Percentiles rank a stretch among this genome's conserved stretches.
These are phyloP conservation scores for Onychorhynchus coronatus DNA, from an alignment of 2,113 vertebrate species.

Conservation along the genomic window DNA sequence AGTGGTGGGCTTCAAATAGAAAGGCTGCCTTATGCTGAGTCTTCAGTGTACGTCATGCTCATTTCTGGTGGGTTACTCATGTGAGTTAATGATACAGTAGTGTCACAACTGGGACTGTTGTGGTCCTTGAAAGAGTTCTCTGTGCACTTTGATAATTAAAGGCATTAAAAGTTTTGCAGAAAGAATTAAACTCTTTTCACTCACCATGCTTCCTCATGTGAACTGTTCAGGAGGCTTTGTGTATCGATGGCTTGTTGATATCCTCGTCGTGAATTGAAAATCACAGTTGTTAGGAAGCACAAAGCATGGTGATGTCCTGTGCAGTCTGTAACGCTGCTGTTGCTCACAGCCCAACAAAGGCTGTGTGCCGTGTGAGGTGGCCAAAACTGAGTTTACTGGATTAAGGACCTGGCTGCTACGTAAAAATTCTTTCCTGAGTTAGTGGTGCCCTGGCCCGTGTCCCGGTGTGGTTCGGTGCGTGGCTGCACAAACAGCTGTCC, in stretches of 20 bases:
- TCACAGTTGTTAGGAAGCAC: accelerated
- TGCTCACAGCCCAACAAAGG: background rate
- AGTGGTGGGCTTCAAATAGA: background rate
- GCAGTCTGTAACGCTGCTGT: background rate
- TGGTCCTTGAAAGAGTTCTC: background rate
- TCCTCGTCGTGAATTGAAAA: background rate
- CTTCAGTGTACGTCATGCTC: background rate
- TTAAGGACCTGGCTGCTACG: background rate
- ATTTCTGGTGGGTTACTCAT: background rate
- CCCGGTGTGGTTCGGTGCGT: background rate
- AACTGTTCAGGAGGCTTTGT: background rate
- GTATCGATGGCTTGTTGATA: background rate
- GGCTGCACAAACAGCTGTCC: background rate
- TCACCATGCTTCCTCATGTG: background rate
- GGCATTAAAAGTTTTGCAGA: background rate
- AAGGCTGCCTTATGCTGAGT: background rate
- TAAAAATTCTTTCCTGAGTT: background rate
- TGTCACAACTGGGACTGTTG: background rate
- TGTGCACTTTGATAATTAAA: background rate
- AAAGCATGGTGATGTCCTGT: background rate
- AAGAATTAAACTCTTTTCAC: background rate
- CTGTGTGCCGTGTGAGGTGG: background rate
- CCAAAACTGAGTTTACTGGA: background rate
- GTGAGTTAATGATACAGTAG: background rate
- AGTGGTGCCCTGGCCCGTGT: background rate